Base-by-base conservation (phyloP, 2,888 invertebrate species). In the Tricholauxania praeusta region DNA sequence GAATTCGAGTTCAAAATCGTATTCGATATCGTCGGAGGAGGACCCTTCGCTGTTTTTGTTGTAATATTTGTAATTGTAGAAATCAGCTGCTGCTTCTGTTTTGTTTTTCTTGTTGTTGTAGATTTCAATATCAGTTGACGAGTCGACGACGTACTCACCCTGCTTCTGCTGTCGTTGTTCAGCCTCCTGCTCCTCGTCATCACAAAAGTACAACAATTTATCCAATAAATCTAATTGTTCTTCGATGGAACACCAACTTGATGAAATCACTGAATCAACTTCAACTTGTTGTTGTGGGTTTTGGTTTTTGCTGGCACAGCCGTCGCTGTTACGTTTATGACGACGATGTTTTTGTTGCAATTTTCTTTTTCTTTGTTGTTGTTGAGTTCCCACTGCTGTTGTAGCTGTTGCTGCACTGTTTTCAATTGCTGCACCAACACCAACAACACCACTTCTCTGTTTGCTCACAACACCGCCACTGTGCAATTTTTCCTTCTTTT, bases 241-340 rank as follows among this genome's bases (percentile, higher is more conserved):
- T 76, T 86, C 86, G 59, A 86, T 86, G 72, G 86, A 86, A 76
- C 85, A 79, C 86, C 86, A 86, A 77, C 85, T 82, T 66, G 86
- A 86, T 39, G 86, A 86, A 71, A 84, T 79, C 74, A 81, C 82
- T 51, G 86, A 86, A 72, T 80, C 80, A 49, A 64, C 64, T 60
- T 72, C 75, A 47, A 74, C 74, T 71, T 76, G 73, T 75, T 76
- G 52, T 70, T 75, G 64, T 71, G n/a, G n/a, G n/a, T n/a, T n/a
- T n/a, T n/a, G 72, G 52, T 63, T 60, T 53, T 51, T 67, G 28
- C 28, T 28, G 47, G 60, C 49, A 51, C 53, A 70, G 70, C 68
- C 71, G 74, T 67, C 76, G 76, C 64, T 76, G 74, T 72, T 72
- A 72, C 57, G 19, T 75, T 76, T 69, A 60, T 74, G 72, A 53